A percentile compares a stretch with the other conserved stretches of the same genome.
These are phyloP conservation scores for Hyperopisus bebe DNA, from an alignment of 2,113 vertebrate genomes.

Conservation along the genomic window DNA sequence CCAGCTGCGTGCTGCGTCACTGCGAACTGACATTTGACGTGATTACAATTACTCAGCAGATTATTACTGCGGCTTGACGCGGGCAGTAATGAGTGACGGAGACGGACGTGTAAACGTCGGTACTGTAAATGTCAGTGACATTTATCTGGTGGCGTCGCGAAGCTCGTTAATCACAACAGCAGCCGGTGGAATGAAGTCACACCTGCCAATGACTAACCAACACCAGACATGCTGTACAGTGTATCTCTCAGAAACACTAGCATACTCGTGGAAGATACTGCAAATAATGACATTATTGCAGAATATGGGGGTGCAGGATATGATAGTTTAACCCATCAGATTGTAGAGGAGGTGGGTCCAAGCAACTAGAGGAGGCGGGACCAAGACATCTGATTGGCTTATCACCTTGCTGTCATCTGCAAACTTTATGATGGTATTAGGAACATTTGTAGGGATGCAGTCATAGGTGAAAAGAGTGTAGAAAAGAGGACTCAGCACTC, in stretches of 20 bases:
- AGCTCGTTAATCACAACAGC: conserved; percentile 34
- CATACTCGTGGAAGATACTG: too few relatives aligned
- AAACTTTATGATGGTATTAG: background rate
- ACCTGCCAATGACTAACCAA: conserved; percentile 43
- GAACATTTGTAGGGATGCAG: background rate
- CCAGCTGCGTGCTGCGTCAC: conserved; percentile 30
- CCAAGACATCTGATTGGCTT: background rate
- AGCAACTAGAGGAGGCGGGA: too few relatives aligned
- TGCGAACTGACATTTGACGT: conserved; percentile 30
- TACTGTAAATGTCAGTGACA: conserved; percentile 34
- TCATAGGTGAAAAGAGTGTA: background rate
- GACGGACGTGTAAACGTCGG: conserved; percentile 38
- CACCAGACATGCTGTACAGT: conserved; percentile 2
- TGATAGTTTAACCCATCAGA: too few relatives aligned
- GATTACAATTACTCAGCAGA: conserved; percentile 45
- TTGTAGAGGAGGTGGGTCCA: too few relatives aligned
- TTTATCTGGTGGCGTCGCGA: conserved; percentile 35
- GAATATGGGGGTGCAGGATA: too few relatives aligned
- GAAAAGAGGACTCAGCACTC: too few relatives aligned
- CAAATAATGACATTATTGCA: too few relatives aligned
- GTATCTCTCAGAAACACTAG: too few relatives aligned
- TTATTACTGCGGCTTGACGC: conserved; percentile 45
- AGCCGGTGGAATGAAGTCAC: conserved; percentile 26
- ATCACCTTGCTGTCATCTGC: background rate
- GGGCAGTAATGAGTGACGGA: conserved; percentile 48